A percentile compares a stretch with the other conserved stretches of the same genome.
Evolutionary conservation across 2,888 invertebrate species (phyloP).

Genomic region (Pomacea canaliculata): DNA sequence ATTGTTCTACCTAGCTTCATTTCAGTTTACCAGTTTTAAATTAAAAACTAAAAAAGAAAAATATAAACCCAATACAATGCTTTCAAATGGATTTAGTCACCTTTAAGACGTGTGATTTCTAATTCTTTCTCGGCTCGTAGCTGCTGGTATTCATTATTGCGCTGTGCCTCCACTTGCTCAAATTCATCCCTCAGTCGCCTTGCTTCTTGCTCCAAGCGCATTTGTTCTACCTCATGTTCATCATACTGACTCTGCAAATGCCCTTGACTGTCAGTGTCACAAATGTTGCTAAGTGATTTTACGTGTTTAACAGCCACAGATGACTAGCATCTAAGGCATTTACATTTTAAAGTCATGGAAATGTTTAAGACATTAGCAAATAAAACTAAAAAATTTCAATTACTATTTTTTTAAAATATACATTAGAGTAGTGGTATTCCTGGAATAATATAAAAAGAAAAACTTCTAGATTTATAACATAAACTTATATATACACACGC

Average conservation of each 20-base stretch:
- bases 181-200: slow-evolving; percentile 26
- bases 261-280: background rate
- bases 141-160: slow-evolving; percentile 29
- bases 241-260: slow-evolving; percentile 31
- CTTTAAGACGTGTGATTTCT: slow-evolving; percentile 25
- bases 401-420: no score
- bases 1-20: no score
- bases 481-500: no score
- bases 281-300: background rate
- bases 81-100: background rate
- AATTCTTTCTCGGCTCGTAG: slow-evolving; percentile 30
- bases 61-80: no score
- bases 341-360: no score
- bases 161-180: slow-evolving; percentile 24
- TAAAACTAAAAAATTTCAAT: no score
- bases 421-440: no score
- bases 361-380: no score
- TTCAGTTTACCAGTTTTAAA: no score
- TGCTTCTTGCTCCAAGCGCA: slow-evolving; percentile 31
- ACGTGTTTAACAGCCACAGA: background rate
- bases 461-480: no score
- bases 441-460: no score
- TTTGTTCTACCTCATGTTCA: slow-evolving; percentile 30
- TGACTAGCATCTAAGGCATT: background rate
- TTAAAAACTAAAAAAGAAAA: no score